phyloP scores from a whole-genome alignment of 37 sponge, comb jelly and placozoan genomes.

The Petrosia ficiformis region DNA sequence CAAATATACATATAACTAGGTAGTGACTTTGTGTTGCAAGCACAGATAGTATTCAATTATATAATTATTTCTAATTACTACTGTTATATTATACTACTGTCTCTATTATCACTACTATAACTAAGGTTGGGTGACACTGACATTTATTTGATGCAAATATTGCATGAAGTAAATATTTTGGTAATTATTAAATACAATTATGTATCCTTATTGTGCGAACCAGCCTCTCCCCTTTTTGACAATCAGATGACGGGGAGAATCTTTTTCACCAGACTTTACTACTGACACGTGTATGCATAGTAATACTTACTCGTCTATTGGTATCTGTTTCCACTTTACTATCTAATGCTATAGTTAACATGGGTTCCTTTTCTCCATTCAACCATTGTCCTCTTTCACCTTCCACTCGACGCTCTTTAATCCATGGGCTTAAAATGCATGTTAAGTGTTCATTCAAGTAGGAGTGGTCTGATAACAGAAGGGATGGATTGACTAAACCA shows the following conservation, averaged over 20 bases:
- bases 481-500: background rate
- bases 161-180: too few relatives aligned
- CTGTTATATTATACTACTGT: too few relatives aligned
- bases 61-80: too few relatives aligned
- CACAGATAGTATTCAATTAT: background rate
- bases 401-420: too few relatives aligned
- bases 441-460: background rate
- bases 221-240: too few relatives aligned
- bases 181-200: too few relatives aligned
- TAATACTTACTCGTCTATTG: conserved; percentile 28
- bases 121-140: too few relatives aligned
- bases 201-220: too few relatives aligned
- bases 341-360: conserved; percentile 77
- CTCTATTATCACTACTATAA: too few relatives aligned
- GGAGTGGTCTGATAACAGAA: conserved; percentile 2
- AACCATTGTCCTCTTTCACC: background rate
- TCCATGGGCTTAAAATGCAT: background rate
- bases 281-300: background rate
- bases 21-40: background rate
- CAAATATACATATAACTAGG: background rate
- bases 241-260: too few relatives aligned
- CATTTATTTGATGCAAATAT: too few relatives aligned
- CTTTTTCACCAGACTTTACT: too few relatives aligned
- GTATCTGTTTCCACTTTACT: conserved; percentile 23
- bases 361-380: conserved; percentile 10